These are phyloP conservation scores for Dryadula phaetusa DNA, from an alignment of 2,888 invertebrate species.

Conservation along the genomic window DNA sequence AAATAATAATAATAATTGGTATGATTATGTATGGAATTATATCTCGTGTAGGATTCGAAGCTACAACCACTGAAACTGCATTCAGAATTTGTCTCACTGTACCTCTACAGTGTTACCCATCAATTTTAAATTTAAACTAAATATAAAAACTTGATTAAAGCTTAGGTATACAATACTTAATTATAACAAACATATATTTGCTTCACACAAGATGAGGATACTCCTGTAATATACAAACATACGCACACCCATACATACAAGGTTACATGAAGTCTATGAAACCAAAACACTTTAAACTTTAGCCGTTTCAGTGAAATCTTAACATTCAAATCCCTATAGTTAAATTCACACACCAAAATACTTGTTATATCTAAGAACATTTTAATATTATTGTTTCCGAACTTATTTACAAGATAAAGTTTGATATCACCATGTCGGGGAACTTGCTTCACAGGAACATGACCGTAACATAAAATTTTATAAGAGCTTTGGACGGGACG, in stretches of 20 bases:
- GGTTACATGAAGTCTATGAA: not conserved
- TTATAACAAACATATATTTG: no score
- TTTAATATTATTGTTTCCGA: constrained; percentile 13
- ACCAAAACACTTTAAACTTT: constrained; percentile 15
- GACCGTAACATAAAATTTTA: constrained; percentile 27
- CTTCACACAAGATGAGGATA: no score
- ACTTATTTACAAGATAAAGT: constrained; percentile 25
- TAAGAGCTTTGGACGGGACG: constrained; percentile 19
- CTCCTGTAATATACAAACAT: not conserved
- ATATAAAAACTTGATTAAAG: no score
- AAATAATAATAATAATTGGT: no score
- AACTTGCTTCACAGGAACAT: constrained; percentile 24
- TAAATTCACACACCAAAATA: constrained; percentile 15
- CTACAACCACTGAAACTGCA: no score
- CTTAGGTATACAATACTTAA: no score
- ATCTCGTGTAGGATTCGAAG: no score
- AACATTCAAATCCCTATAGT: constrained; percentile 16
- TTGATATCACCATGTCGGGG: constrained; percentile 14
- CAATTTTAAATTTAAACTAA: no score
- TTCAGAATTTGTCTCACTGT: no score
- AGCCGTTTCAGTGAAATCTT: constrained; percentile 9
- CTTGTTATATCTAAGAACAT: not conserved
- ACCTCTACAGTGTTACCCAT: no score
- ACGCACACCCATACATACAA: not conserved
- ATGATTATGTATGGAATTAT: no score